Evolutionary conservation across 2,888 invertebrate species (phyloP).

Genomic region (Tetragonula carbonaria): DNA sequence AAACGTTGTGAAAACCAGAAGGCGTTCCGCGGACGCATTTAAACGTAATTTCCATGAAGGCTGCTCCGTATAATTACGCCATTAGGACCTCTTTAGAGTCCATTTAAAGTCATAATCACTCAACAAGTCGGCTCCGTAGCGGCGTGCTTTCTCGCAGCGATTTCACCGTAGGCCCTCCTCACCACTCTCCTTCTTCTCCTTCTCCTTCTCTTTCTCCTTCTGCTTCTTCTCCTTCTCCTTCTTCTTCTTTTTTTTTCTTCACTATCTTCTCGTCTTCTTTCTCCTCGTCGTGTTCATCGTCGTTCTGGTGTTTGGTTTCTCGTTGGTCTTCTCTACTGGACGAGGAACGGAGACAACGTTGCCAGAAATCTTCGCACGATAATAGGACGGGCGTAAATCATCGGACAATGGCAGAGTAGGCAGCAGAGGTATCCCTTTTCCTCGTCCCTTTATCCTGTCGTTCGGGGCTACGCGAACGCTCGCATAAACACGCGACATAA

Average conservation of each 20-base stretch:
- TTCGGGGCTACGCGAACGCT: slow-evolving; percentile 48
- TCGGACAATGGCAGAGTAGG: slow-evolving; percentile 72
- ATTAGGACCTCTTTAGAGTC: slow-evolving; percentile 69
- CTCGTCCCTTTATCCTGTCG: slow-evolving; percentile 67
- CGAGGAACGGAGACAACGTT: slow-evolving; percentile 59
- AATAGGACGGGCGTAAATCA: slow-evolving; percentile 75
- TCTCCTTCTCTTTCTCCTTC: neutral
- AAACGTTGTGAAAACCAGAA: slow-evolving; percentile 55
- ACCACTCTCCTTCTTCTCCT: slow-evolving; percentile 18
- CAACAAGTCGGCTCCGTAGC: slow-evolving; percentile 57
- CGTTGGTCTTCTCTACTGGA: neutral
- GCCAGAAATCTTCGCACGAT: slow-evolving; percentile 72
- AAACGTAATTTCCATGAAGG: slow-evolving; percentile 68
- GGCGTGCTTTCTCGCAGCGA: slow-evolving; percentile 53
- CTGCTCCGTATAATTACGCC: slow-evolving; percentile 65
- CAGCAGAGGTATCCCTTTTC: slow-evolving; percentile 56
- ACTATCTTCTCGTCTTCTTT: slow-evolving; percentile 10
- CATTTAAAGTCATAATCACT: slow-evolving; percentile 71
- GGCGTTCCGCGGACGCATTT: slow-evolving; percentile 59
- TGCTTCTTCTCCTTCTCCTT: too few species aligned
- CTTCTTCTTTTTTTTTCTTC: slow-evolving; percentile 2
- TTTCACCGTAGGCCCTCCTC: slow-evolving; percentile 46
- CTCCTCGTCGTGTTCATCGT: neutral
- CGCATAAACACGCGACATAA: slow-evolving; percentile 65
- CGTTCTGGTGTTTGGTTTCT: neutral